phyloP scores from a whole-genome alignment of 2,797 vertebrate genomes.

The Hypotaenidia okinawae region DNA sequence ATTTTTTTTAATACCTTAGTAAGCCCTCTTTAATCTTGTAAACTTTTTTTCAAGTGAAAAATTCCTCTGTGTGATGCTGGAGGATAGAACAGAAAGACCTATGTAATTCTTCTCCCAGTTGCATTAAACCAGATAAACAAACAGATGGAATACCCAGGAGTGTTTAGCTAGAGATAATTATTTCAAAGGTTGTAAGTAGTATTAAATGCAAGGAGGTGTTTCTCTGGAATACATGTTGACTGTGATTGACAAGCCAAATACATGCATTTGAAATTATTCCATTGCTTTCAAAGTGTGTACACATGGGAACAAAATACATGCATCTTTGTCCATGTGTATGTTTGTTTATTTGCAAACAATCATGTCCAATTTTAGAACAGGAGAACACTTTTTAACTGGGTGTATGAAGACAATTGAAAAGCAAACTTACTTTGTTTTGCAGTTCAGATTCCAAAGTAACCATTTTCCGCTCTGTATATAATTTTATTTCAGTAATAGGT shows the following conservation, averaged over 20 bases:
- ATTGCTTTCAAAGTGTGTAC: background rate
- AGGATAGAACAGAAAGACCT: background rate
- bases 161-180: background rate
- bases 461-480: too few species aligned
- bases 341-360: background rate
- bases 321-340: background rate
- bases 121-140: background rate
- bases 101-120: background rate
- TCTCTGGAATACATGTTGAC: background rate
- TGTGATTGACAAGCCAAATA: fast-evolving
- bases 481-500: background rate
- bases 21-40: background rate
- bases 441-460: background rate
- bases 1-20: background rate
- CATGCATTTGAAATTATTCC: background rate
- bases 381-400: background rate
- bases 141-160: background rate
- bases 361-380: background rate
- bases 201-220: background rate
- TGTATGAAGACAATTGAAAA: background rate
- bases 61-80: background rate
- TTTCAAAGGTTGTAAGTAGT: background rate
- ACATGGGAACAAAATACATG: background rate
- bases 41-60: background rate
- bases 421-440: background rate